phyloP scores from a whole-genome alignment of 2,888 invertebrate species.

The Ophraella communa region DNA sequence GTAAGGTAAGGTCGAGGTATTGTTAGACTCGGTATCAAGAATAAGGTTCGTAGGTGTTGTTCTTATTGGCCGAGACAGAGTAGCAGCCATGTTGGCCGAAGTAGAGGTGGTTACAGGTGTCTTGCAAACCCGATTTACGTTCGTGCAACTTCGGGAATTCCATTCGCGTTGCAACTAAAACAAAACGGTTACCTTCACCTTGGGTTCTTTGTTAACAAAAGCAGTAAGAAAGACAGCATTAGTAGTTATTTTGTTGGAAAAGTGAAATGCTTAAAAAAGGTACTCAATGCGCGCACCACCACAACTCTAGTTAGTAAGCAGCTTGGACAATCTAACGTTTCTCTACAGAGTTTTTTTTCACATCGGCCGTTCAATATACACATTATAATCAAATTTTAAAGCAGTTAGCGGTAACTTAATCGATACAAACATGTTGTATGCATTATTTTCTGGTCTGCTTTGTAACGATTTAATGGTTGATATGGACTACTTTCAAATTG shows the following conservation, averaged over 20 bases:
- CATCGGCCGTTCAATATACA: not conserved
- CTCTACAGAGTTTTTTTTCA: slow-evolving; percentile 14
- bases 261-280: slow-evolving; percentile 30
- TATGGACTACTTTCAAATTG: no score
- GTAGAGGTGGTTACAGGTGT: slow-evolving; percentile 58
- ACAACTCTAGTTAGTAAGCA: slow-evolving; percentile 48
- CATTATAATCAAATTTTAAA: no score
- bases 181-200: slow-evolving; percentile 39
- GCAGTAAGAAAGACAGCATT: slow-evolving; percentile 30
- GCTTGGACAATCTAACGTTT: slow-evolving; percentile 35
- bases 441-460: no score
- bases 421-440: no score
- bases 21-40: slow-evolving; percentile 51
- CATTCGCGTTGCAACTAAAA: slow-evolving; percentile 62
- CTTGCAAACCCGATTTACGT: slow-evolving; percentile 60
- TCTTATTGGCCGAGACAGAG: slow-evolving; percentile 56
- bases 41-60: slow-evolving; percentile 51
- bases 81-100: slow-evolving; percentile 60
- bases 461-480: no score
- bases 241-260: slow-evolving; percentile 22
- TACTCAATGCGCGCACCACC: slow-evolving; percentile 41
- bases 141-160: slow-evolving; percentile 62
- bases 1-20: slow-evolving; percentile 61
- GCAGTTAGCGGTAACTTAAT: no score
- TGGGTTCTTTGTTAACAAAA: slow-evolving; percentile 22